Base-by-base conservation (phyloP, 2,797 vertebrate species). In the Dendrocincla tyrannina region DNA sequence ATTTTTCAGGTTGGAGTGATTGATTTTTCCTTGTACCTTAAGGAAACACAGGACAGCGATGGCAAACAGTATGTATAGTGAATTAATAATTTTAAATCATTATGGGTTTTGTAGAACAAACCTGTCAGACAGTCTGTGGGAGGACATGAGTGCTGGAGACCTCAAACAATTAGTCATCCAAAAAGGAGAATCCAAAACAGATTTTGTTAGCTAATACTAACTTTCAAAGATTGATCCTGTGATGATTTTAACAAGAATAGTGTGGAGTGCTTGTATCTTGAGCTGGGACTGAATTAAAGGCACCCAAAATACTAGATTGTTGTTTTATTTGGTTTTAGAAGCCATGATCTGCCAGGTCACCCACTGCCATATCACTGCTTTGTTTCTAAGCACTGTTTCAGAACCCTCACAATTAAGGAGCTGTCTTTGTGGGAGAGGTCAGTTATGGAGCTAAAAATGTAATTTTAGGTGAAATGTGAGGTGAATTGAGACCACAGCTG, bases 11-110 rank as follows among this genome's bases (percentile, higher is more conserved):
- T 99, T 95, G 99, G 98, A 81, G 98, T 99, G 95, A 99, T 99
- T 68, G 99, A 99, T 96, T 99, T 99, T 97, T 99, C 99, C 41
- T 98, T 99, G 87, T 99, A 99, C 97, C 98, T 99, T 91, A 99
- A 99, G 97, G 99, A 99, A 85, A 97, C 98, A 1, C 98, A 98
- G 80, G 98, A 97, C 90, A 98, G 86, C 32, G 98, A 99, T 93
- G 97, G 95, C 87, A 99, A 98, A 98, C 98, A 99, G 99, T 99
- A 98, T 98, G 99, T 98, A 86, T 50, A 35, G 15, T 66, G 76
- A 59, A 90, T 59, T 66, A 73, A 24, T 64, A 49, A 42, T 79
- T 70, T 30, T 50, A 74, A 81, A 66, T 68, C 13, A 17, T 41
- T 79, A 11, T 0, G 1, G 0, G 28, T 75, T 84, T 72, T 72